These are phyloP conservation scores for Capromys pilorides DNA, from an alignment of 2,797 vertebrate genomes.

Conservation along the genomic window DNA sequence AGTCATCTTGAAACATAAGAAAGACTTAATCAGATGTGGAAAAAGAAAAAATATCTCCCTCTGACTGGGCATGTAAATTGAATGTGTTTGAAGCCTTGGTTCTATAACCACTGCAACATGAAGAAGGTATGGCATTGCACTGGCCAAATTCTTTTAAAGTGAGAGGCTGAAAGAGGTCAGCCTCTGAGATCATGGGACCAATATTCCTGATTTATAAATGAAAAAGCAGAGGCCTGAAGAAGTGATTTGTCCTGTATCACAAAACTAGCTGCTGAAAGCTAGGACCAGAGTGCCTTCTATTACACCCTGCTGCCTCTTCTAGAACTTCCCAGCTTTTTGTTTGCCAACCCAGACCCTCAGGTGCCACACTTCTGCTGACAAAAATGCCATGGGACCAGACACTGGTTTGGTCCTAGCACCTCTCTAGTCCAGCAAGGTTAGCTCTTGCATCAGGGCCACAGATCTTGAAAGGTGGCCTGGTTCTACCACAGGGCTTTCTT, in stretches of 20 bases:
- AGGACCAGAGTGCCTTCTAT: not conserved
- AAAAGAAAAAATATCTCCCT: not conserved
- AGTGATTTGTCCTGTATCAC: conserved; percentile 13
- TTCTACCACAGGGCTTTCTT: not conserved
- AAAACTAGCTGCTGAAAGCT: not conserved
- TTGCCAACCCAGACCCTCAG: not conserved
- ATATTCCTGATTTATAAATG: not conserved
- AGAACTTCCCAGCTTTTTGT: not conserved
- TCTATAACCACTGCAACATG: not conserved
- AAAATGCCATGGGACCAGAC: not conserved
- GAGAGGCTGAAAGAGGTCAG: not conserved
- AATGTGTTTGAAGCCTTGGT: not conserved
- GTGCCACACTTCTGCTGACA: not conserved
- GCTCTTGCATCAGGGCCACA: not conserved
- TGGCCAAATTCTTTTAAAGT: not conserved
- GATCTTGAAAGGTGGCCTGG: not conserved
- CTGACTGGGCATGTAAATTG: not conserved
- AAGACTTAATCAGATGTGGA: not conserved
- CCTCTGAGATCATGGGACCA: not conserved
- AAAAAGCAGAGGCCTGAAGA: conserved; percentile 5
- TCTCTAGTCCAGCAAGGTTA: not conserved
- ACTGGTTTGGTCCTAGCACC: not conserved
- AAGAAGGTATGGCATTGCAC: not conserved
- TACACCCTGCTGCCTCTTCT: not conserved
- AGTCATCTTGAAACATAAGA: not conserved